These are phyloP conservation scores for Drosophila mulleri DNA, from an alignment of 2,888 invertebrate species.

Conservation along the genomic window DNA sequence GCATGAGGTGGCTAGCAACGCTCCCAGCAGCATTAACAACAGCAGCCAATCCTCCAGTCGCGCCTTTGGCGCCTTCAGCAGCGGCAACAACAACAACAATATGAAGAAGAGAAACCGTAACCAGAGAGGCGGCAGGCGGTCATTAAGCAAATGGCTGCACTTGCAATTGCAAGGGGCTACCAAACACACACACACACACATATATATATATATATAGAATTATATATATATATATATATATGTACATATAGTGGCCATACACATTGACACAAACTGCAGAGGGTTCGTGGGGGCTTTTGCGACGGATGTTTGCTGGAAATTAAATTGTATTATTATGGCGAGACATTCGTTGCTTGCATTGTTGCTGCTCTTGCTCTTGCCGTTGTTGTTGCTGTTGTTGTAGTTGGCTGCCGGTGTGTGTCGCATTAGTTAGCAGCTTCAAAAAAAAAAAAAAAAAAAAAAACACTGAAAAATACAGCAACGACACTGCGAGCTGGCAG, in stretches of 20 bases:
- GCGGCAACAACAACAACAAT: conserved; percentile 16
- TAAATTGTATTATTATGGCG: conserved; percentile 81
- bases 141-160: conserved; percentile 80
- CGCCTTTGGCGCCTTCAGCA: conserved; percentile 36
- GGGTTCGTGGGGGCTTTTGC: conserved; percentile 11
- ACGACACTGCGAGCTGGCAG: conserved; percentile 19
- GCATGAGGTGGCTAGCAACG: conserved; percentile 45
- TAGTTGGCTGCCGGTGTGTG: conserved; percentile 71
- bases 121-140: conserved; percentile 66
- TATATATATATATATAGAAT: conserved; percentile 12
- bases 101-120: conserved; percentile 47
- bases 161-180: conserved; percentile 61
- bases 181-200: background rate
- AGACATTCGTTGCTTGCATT: conserved; percentile 75
- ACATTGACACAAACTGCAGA: conserved; percentile 66
- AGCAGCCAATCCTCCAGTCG: conserved; percentile 17
- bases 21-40: conserved; percentile 36
- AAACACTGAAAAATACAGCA: background rate
- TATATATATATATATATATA: conserved; percentile 18
- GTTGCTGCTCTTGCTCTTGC: conserved; percentile 57
- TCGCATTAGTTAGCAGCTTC: conserved; percentile 70
- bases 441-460: background rate
- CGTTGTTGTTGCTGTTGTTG: conserved; percentile 61
- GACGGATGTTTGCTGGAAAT: conserved; percentile 80
- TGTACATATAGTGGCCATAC: conserved; percentile 9